Conservation (phyloP, 2,888 invertebrate genomes). For the Mesochorus sp. region DNA sequence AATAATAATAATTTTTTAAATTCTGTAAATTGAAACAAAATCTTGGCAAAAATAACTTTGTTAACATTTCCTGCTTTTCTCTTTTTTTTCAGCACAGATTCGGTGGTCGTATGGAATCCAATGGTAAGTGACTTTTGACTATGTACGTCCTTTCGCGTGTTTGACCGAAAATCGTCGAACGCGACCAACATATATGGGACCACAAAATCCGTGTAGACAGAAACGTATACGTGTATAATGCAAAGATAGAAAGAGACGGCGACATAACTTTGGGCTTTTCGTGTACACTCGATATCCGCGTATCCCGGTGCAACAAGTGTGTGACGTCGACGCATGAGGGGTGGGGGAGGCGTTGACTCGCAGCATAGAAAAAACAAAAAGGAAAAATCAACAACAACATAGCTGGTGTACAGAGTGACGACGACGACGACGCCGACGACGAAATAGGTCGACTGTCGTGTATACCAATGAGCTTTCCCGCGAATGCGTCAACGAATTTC, state of each 20-base stretch:
- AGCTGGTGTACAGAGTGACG: slow-evolving; percentile 22
- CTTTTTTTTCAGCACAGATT: no score
- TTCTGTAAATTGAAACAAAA: no score
- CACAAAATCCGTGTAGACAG: not conserved
- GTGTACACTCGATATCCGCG: slow-evolving; percentile 50
- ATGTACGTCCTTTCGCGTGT: no score
- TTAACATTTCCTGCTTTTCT: no score
- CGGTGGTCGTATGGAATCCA: no score
- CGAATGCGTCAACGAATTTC: slow-evolving; percentile 59
- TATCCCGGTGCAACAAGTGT: slow-evolving; percentile 70
- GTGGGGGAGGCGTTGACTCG: slow-evolving; percentile 12
- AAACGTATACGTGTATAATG: not conserved
- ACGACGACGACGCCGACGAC: slow-evolving; percentile 19
- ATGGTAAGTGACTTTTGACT: no score
- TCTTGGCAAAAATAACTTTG: no score
- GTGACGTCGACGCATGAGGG: slow-evolving; percentile 60
- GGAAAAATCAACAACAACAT: slow-evolving; percentile 31
- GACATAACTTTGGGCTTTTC: slow-evolving; percentile 40
- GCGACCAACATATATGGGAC: no score
- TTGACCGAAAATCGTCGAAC: no score
- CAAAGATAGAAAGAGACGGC: not conserved
- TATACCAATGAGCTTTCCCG: slow-evolving; percentile 31
- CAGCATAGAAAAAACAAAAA: slow-evolving; percentile 52
- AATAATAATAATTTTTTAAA: no score
- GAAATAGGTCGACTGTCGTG: slow-evolving; percentile 53